Evolutionary conservation across 1,140 invertebrate species (phyloP).

Genomic region (Diorhabda elongata): DNA sequence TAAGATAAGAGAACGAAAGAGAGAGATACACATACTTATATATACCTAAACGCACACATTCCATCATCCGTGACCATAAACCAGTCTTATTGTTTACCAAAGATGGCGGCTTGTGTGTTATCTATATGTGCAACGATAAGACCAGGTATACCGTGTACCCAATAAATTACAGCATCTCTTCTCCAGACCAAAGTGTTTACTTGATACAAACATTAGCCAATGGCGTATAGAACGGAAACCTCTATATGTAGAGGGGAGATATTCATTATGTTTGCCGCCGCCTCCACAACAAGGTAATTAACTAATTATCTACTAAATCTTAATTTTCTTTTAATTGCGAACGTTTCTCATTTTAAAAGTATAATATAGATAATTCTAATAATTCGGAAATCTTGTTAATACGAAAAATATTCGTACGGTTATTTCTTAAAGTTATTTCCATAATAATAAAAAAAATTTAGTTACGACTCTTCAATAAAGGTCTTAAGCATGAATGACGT

Average conservation of each 20-base stretch:
- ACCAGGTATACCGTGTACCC: conserved; percentile 39
- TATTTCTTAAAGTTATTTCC: not conserved
- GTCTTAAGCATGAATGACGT: conserved; percentile 28
- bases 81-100: conserved; percentile 38
- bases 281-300: no score
- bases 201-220: conserved; percentile 12
- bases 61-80: conserved; percentile 38
- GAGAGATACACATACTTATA: no score
- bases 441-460: not conserved
- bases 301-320: no score
- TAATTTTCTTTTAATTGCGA: no score
- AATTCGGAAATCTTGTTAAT: no score
- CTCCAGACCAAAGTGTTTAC: conserved; percentile 27
- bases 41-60: conserved; percentile 4
- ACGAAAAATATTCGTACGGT: no score
- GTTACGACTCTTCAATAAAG: not conserved
- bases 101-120: conserved; percentile 39
- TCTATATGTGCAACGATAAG: conserved; percentile 38
- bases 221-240: not conserved
- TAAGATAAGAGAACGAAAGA: conserved; percentile 3
- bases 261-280: not conserved
- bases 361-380: no score
- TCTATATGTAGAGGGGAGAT: not conserved
- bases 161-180: conserved; percentile 41
- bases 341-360: no score